Evolutionary conservation across 2,888 invertebrate species (phyloP), one percentile per base, ranked within the genome.

Genomic region (Aphidoletes aphidimyza): DNA sequence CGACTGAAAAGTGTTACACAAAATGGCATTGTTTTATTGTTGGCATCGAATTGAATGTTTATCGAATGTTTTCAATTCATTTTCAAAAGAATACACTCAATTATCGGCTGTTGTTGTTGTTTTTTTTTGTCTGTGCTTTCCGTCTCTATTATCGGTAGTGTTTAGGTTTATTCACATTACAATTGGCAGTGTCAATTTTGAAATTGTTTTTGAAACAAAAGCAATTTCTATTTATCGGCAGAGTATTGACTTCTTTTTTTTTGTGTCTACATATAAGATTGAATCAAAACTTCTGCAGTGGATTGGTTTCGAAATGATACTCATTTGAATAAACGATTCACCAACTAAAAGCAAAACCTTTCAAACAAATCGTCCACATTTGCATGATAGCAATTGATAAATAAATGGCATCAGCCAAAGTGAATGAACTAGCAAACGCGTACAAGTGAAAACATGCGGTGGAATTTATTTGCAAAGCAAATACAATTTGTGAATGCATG

Each of bases 381-480:
- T n/a, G 34, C 34, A 78, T 78, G 17, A 22, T 5, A 81, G 37
- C 39, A 37, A 81, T 39, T 37, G 81, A 39, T 81, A 81, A n/a
- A 81, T 81, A 81, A 36, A 81, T 39, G 39, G 22, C 22, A 22
- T 37, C 22, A 81, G 81, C 81, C 1, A 36, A 8, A 11, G 81
- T n/a, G n/a, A n/a, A n/a, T n/a, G n/a, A n/a, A n/a, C n/a, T n/a
- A n/a, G n/a, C n/a, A n/a, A n/a, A n/a, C n/a, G n/a, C n/a, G n/a
- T n/a, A n/a, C n/a, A n/a, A n/a, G n/a, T n/a, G n/a, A n/a, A n/a
- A 81, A n/a, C 39, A 37, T 39, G 14, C 37, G 1, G 37, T 11
- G 34, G 22, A 36, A 78, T 39, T 81, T 81, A 36, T 81, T 26
- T 81, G 81, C 22, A n/a, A 69, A 69, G 69, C 30, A 30, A 69